These are phyloP conservation scores for Abrostola tripartita DNA, from an alignment of 2,888 invertebrate genomes.

Conservation along the genomic window DNA sequence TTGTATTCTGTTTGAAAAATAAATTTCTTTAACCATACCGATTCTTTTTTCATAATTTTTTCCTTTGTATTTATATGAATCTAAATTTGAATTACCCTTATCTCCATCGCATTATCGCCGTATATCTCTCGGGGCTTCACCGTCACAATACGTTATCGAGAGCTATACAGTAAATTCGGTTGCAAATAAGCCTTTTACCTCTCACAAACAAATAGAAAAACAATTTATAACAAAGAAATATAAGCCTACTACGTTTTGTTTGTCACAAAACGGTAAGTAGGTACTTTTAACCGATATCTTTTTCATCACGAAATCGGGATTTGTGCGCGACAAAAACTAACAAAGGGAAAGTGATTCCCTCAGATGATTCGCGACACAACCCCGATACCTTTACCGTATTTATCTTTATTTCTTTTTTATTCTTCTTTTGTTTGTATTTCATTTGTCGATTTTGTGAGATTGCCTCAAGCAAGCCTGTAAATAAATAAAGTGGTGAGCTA, in stretches of 20 bases:
- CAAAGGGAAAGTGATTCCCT: conserved; percentile 25
- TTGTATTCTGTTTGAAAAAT: too few relatives aligned
- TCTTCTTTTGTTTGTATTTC: conserved; percentile 33
- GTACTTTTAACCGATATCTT: background rate
- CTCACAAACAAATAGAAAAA: conserved; percentile 1
- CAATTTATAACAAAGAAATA: background rate
- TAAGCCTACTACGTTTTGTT: background rate
- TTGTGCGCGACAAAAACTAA: conserved; percentile 26
- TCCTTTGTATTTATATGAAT: too few relatives aligned
- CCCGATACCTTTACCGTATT: conserved; percentile 20
- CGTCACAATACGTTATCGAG: background rate
- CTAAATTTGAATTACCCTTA: background rate
- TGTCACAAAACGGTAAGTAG: conserved; percentile 1
- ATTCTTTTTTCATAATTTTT: too few relatives aligned
- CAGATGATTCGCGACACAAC: conserved; percentile 32
- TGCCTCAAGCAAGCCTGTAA: conserved; percentile 24
- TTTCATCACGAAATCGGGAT: conserved; percentile 19
- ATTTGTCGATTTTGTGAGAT: conserved; percentile 21
- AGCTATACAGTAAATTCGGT: background rate
- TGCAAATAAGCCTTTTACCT: background rate
- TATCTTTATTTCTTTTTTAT: conserved; percentile 31
- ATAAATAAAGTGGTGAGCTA: conserved; percentile 16
- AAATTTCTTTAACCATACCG: too few relatives aligned
- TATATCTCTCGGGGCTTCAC: background rate
- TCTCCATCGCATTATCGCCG: background rate